These are phyloP conservation scores for Sebastes trivittatus DNA, from an alignment of 2,797 vertebrate genomes.

Conservation along the genomic window DNA sequence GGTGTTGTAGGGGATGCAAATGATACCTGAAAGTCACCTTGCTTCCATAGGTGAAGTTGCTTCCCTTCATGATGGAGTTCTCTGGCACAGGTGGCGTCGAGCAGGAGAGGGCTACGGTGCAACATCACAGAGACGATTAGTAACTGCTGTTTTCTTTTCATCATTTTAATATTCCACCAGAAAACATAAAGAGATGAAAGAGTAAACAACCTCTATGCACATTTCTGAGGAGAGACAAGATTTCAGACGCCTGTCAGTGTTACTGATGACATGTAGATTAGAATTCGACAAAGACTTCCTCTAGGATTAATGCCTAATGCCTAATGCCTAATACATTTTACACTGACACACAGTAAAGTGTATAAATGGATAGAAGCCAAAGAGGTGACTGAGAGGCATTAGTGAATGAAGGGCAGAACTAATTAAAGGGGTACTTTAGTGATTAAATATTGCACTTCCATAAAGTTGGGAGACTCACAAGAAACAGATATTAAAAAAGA, in stretches of 20 bases:
- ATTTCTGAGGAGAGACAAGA: neutral
- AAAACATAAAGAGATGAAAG: neutral
- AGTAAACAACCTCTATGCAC: neutral
- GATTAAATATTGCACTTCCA: neutral
- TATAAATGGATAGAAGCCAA: neutral
- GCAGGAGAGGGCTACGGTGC: slow-evolving; percentile 88
- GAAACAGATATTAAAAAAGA: neutral
- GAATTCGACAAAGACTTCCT: neutral
- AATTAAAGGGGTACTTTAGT: neutral
- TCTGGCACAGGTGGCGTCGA: slow-evolving; percentile 84
- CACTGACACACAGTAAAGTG: neutral
- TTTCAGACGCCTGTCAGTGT: neutral
- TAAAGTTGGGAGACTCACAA: neutral
- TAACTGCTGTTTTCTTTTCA: neutral
- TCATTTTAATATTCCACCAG: neutral
- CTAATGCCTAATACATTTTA: neutral
- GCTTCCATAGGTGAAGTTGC: slow-evolving; percentile 91
- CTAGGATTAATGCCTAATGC: neutral
- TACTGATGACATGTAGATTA: neutral
- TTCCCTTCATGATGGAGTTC: slow-evolving; percentile 86
- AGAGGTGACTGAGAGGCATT: neutral
- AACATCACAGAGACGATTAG: slow-evolving; percentile 12
- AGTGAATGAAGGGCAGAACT: neutral
- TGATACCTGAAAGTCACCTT: slow-evolving; percentile 95
- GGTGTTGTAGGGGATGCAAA: slow-evolving; percentile 47